Base-by-base conservation (phyloP, 2,113 vertebrate species). In the Sinocyclocheilus rhinocerous region DNA sequence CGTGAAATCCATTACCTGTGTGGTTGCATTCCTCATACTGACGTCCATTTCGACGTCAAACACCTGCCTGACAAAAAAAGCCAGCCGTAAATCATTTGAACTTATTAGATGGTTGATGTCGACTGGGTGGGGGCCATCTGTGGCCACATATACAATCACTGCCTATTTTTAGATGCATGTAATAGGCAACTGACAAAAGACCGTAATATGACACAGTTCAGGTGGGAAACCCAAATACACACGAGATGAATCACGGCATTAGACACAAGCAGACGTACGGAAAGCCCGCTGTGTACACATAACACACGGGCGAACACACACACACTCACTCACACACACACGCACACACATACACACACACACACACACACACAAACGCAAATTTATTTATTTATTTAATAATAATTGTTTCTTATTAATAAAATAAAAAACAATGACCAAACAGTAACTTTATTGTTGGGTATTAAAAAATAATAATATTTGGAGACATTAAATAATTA, bases 101-200 rank as follows among this genome's bases (percentile, higher is more conserved):
- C 45, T 84, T 73, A 84, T 86, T 86, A 59, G 85, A 67, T 78
- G 67, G 76, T 39, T 50, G 57, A 57, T 81, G 75, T 8, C 52
- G 52, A 50, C 50, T 85, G 50, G 89, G 85, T 72, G 42, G 77
- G 61, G 77, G 18, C 81, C 36, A 12, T 48, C 11, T 11, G 10
- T 48, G 45, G 45, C 45, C 45, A 48, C 45, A 65, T 61, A 65
- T 59, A 89, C 84, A 89, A 86, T 90, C 57, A 5, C 9, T n/a
- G 50, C 16, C 82, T 90, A 90, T 90, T 86, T 90, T 80, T 87
- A 88, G 89, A 82, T 6, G 15, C 1, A 63, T 39, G 65, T 87
- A 87, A 88, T 83, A 85, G 86, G 65, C 69, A 78, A 67, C 24
- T 88, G n/a, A 45, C 78, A 90, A 85, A 83, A 88, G 83, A 16